Evolutionary conservation across 2,113 vertebrate species (phyloP), one percentile per base, ranked within the genome.

Genomic region (Oxyruncus cristatus): DNA sequence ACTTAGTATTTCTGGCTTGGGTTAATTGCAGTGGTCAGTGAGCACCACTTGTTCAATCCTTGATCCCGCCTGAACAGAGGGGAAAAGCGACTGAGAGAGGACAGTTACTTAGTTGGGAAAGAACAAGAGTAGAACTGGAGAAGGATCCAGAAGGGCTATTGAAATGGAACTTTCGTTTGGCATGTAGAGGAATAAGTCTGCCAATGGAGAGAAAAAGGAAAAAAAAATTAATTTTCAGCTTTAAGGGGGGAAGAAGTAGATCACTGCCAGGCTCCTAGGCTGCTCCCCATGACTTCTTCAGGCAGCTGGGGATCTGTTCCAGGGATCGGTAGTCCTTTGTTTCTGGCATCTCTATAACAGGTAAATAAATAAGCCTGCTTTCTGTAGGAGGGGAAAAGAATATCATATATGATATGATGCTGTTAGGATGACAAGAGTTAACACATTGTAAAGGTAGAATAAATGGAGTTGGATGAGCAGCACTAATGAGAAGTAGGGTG

Each of bases 31-130:
- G 1, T 86, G 59, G 65, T 81, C 83, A 24, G 5, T 59, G 42
- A 30, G 42, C 52, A 7, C 21, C 11, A 4, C 0, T 0, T 49
- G 50, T 63, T 80, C 46, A 71, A 6, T 58, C 35, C 28, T n/a
- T 66, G 32, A 49, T 53, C n/a, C 24, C 63, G 6, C 46, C 85
- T 74, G 53, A 79, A 67, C 41, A 71, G 35, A 44, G 18, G 14
- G 35, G 27, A 41, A 72, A 61, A 50, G 63, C 70, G 11, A 46
- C 15, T n/a, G 49, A 72, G 35, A 33, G 56, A 14, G 58, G 28
- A 13, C n/a, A 19, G 49, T 50, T 89, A 37, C 0, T 9, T 15
- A 37, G 13, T 1, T 94, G 68, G 72, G 68, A 61, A 94, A 68
- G 78, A 75, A 22, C 37, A 63, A 44, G 63, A 78, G 53, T 35